Evolutionary conservation across 2,888 invertebrate genomes (phyloP).

Genomic region (Strigamia crassipes): DNA sequence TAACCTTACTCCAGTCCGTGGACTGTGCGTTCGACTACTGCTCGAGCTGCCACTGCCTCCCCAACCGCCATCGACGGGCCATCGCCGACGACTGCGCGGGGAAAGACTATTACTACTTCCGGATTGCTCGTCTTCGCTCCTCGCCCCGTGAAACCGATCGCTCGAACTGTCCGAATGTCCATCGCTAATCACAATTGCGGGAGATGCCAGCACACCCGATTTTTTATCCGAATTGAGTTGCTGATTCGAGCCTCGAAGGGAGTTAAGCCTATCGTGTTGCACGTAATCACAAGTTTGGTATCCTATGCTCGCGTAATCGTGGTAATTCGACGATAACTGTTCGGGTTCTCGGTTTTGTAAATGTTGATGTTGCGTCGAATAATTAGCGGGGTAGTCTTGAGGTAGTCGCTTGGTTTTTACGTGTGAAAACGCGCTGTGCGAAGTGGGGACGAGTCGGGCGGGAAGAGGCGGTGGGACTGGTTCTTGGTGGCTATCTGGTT

Average conservation of each 20-base stretch:
- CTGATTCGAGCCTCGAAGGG: conserved; percentile 26
- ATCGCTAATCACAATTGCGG: conserved; percentile 49
- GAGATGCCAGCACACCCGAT: conserved; percentile 46
- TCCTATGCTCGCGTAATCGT: conserved; percentile 43
- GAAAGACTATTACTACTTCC: conserved; percentile 64
- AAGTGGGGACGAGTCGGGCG: conserved; percentile 57
- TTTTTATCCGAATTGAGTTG: conserved; percentile 11
- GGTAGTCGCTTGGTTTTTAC: conserved; percentile 37
- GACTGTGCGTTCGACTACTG: conserved; percentile 66
- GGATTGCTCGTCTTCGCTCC: conserved; percentile 65
- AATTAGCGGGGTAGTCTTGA: background rate
- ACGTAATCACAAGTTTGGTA: conserved; percentile 41
- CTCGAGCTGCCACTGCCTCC: conserved; percentile 59
- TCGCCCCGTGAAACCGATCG: conserved; percentile 58
- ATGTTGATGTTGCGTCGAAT: background rate
- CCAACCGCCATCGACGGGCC: conserved; percentile 59
- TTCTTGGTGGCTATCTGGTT: conserved; percentile 12
- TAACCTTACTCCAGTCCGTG: conserved; percentile 57
- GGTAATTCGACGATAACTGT: conserved; percentile 42
- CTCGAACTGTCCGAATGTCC: conserved; percentile 56
- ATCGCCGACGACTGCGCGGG: conserved; percentile 61
- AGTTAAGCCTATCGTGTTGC: conserved; percentile 43
- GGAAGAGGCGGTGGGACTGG: conserved; percentile 65
- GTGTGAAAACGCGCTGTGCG: conserved; percentile 47
- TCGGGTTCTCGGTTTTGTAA: background rate